phyloP scores from a whole-genome alignment of 30 jellyfish, hydroid and myxozoan species.

The Sanderia malayensis region DNA sequence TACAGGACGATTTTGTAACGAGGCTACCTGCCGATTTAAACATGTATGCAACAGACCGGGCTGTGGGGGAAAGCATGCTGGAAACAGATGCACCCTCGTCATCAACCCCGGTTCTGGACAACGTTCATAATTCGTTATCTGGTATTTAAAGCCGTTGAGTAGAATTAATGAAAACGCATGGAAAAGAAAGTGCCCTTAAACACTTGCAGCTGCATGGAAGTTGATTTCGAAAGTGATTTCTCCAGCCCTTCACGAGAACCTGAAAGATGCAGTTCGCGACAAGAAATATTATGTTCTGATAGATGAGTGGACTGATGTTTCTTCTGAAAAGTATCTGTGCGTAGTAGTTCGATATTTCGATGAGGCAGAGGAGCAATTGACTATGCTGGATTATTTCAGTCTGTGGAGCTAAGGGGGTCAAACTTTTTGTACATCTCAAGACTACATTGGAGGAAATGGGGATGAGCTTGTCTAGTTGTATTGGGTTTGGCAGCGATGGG shows the following conservation, averaged over 20 bases:
- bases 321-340: neutral
- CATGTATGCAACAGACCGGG: too few species aligned
- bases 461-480: too few species aligned
- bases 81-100: too few species aligned
- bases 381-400: slow-evolving; percentile 7
- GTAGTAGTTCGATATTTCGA: too few species aligned
- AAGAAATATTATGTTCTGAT: neutral
- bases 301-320: slow-evolving; percentile 27
- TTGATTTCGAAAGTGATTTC: slow-evolving; percentile 18
- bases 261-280: neutral
- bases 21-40: too few species aligned
- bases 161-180: slow-evolving; percentile 36
- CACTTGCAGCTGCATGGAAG: slow-evolving; percentile 56
- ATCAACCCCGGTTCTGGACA: too few species aligned
- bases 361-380: neutral
- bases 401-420: neutral
- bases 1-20: too few species aligned
- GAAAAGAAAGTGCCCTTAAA: slow-evolving; percentile 32
- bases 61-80: too few species aligned
- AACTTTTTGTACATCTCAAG: slow-evolving; percentile 11
- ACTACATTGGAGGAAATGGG: too few species aligned
- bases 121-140: too few species aligned
- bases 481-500: slow-evolving; percentile 50
- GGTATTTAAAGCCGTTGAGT: too few species aligned
- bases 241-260: too few species aligned